A percentile compares a stretch with the other conserved stretches of the same genome.
phyloP scores from a whole-genome alignment of 2,888 invertebrate genomes.

The Torymus tubicola region DNA sequence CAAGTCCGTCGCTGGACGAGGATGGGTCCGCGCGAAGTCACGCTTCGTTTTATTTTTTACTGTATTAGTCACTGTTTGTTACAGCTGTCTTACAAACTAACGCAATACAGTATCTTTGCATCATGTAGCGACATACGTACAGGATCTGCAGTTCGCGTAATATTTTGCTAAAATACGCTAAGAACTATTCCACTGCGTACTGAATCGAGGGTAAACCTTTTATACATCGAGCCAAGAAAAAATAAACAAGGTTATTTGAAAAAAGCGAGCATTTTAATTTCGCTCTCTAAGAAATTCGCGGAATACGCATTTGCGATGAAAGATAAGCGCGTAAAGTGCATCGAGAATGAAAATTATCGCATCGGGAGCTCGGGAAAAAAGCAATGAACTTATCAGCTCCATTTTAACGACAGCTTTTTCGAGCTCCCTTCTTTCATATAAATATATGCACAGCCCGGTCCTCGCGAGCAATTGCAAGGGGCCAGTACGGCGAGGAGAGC shows the following conservation, averaged over 20 bases:
- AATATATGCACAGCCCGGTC: conserved; percentile 35
- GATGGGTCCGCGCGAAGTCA: no score
- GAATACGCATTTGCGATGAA: conserved; percentile 21
- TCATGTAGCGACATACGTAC: no score
- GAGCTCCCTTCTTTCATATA: neutral
- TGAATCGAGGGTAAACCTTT: neutral
- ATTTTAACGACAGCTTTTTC: conserved; percentile 46
- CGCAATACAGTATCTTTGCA: no score
- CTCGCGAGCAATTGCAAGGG: conserved; percentile 30
- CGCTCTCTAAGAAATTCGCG: neutral
- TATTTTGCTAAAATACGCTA: no score
- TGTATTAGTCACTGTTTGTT: no score
- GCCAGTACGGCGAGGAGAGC: neutral
- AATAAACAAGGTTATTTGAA: conserved; percentile 2
- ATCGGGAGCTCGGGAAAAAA: neutral
- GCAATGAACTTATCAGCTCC: conserved; percentile 42
- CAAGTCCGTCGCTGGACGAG: no score
- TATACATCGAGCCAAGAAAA: neutral
- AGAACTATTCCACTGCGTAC: no score
- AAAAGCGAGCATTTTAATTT: conserved; percentile 12
- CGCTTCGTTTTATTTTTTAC: no score
- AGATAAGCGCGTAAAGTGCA: neutral
- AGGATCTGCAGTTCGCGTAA: no score
- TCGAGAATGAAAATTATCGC: conserved; percentile 38
- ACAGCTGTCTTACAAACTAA: no score